Evolutionary conservation across 2,888 invertebrate genomes (phyloP).

Genomic region (Bombylius major): DNA sequence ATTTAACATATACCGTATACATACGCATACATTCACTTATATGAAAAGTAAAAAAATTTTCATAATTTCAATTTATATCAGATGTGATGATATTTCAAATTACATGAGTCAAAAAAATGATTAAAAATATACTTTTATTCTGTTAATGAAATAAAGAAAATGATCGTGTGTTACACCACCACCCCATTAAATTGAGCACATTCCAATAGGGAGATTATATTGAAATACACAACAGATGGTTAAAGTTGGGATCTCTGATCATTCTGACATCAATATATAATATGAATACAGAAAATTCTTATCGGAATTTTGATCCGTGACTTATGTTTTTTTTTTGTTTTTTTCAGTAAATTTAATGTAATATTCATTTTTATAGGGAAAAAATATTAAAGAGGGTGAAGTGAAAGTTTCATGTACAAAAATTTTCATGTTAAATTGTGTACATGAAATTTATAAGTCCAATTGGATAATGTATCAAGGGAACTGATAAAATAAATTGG

Average conservation of each 20-base stretch:
- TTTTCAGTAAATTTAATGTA: not conserved
- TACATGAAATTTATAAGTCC: no score
- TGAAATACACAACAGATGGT: conserved; percentile 1
- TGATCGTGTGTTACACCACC: not conserved
- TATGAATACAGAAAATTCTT: not conserved
- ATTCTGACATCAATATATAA: no score
- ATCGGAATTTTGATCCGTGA: conserved; percentile 5
- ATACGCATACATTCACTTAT: not conserved
- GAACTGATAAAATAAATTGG: no score
- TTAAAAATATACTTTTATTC: not conserved
- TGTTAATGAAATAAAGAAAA: not conserved
- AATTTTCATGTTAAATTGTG: no score
- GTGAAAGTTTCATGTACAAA: no score
- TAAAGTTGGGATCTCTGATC: not conserved
- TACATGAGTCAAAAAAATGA: no score
- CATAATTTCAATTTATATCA: not conserved
- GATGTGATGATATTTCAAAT: conserved; percentile 1
- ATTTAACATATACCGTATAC: not conserved
- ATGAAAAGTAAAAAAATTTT: not conserved
- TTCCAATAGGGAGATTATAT: not conserved
- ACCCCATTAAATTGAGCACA: not conserved
- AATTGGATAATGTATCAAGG: no score
- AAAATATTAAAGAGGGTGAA: no score
- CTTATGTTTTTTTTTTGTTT: not conserved
- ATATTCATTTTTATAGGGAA: no score